phyloP scores from a whole-genome alignment of 37 sponge, comb jelly and placozoan species.

The Haliclona indistincta region DNA sequence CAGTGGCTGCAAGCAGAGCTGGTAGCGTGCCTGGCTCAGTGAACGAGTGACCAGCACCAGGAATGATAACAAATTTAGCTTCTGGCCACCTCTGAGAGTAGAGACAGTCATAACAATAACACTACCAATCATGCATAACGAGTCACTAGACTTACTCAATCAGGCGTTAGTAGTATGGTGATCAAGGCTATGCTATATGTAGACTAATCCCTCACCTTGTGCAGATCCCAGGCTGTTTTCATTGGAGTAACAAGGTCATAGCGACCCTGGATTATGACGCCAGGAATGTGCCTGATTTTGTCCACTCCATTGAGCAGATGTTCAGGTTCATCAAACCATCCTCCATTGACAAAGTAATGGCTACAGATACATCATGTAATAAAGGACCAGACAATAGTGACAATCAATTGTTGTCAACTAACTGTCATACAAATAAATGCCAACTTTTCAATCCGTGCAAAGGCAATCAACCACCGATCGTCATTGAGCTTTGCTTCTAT shows the following conservation, averaged over 20 bases:
- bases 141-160: not conserved
- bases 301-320: constrained; percentile 50
- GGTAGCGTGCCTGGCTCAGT: constrained; percentile 18
- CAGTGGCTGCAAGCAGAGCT: constrained; percentile 37
- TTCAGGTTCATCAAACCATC: constrained; percentile 42
- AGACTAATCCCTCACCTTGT: constrained; percentile 24
- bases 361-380: constrained; percentile 18
- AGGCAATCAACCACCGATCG: constrained; percentile 23
- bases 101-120: not conserved
- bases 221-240: constrained; percentile 72
- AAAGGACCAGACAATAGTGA: not conserved
- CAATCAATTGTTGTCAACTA: not conserved
- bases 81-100: constrained; percentile 49
- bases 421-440: not conserved
- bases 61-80: constrained; percentile 51
- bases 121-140: constrained; percentile 1
- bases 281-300: constrained; percentile 61
- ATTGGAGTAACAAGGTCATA: constrained; percentile 70
- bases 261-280: constrained; percentile 62
- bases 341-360: constrained; percentile 72
- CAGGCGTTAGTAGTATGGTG: not conserved
- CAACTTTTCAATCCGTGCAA: constrained; percentile 69
- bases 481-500: constrained; percentile 14
- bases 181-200: not conserved
- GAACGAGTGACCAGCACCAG: constrained; percentile 55